phyloP scores from a whole-genome alignment of 2,888 invertebrate species.

The Conomelus anceps region DNA sequence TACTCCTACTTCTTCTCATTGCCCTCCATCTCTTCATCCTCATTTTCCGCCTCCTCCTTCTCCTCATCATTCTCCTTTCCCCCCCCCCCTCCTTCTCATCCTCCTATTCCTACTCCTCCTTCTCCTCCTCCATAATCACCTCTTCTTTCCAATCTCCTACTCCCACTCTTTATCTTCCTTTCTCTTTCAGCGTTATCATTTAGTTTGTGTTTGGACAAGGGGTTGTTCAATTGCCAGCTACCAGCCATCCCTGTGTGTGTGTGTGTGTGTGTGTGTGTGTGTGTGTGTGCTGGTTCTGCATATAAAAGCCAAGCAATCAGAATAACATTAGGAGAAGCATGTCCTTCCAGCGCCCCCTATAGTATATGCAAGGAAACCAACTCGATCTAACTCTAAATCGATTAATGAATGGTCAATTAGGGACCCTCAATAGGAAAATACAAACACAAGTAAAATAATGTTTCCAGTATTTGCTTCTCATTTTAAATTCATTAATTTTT shows the following conservation, averaged over 20 bases:
- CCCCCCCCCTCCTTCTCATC: neutral
- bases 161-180: neutral
- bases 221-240: neutral
- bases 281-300: neutral
- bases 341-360: too few relatives aligned
- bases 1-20: neutral
- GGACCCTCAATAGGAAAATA: too few relatives aligned
- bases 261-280: neutral
- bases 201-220: neutral
- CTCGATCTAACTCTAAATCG: neutral
- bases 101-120: neutral
- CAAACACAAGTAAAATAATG: too few relatives aligned
- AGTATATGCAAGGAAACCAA: neutral
- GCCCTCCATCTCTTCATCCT: neutral
- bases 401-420: too few relatives aligned
- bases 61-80: neutral
- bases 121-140: neutral
- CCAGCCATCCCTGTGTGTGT: neutral
- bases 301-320: neutral
- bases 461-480: too few relatives aligned
- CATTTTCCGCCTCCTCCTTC: neutral
- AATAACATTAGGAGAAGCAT: neutral
- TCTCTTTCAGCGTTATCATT: neutral
- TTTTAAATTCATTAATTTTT: too few relatives aligned
- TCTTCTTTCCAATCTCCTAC: neutral